Conservation (phyloP, 2,888 invertebrate species). For the Geophilus truncorum region DNA sequence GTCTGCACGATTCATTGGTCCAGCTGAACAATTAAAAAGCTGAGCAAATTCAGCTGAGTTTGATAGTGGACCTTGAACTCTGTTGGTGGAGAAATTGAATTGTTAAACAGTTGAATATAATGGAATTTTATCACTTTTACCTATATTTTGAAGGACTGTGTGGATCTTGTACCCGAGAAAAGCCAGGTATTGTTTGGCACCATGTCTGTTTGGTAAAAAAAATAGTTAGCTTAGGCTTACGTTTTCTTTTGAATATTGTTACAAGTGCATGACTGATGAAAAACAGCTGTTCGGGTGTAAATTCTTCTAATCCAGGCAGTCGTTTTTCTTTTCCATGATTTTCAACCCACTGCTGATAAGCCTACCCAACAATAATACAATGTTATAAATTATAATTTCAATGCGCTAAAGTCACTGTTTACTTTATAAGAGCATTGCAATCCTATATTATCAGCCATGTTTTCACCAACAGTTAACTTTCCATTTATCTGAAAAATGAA, state of each 20-base stretch:
- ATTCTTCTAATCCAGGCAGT: conserved; percentile 61
- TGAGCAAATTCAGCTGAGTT: background rate
- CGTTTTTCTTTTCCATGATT: conserved; percentile 55
- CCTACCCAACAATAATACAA: conserved; percentile 33
- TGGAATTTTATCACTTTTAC: background rate
- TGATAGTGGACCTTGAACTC: background rate
- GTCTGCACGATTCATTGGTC: background rate
- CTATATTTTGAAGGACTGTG: conserved; percentile 1
- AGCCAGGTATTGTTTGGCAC: background rate
- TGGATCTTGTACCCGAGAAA: background rate
- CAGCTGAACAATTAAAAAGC: background rate
- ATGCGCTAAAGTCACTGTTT: too few relatives aligned
- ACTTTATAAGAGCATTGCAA: conserved; percentile 28
- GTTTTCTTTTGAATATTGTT: too few relatives aligned
- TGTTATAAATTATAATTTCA: too few relatives aligned
- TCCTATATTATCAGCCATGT: conserved; percentile 29
- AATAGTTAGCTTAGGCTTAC: background rate
- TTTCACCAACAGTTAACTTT: background rate
- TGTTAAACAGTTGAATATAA: background rate
- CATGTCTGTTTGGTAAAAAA: background rate
- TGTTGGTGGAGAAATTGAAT: background rate
- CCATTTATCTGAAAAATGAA: conserved; percentile 30
- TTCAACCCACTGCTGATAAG: conserved; percentile 40
- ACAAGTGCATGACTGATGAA: conserved; percentile 51
- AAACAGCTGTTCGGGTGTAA: conserved; percentile 50